Base-by-base conservation (phyloP, 2,888 invertebrate species). In the Kuschelorhynchus macadamiae region DNA sequence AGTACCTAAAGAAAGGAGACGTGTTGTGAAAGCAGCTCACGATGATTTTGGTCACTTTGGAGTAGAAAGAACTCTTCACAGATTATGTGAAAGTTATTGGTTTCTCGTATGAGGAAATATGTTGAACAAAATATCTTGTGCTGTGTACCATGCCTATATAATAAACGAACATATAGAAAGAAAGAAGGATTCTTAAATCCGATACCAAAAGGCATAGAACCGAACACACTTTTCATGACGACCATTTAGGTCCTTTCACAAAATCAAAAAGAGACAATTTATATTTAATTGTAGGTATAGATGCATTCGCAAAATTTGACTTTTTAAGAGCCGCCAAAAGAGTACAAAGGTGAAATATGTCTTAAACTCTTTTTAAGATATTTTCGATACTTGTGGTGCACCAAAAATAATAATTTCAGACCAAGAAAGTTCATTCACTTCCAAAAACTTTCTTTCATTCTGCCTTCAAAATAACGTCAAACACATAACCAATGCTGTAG, bases 341-440 rank as follows among this genome's bases (percentile, higher is more conserved):
- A 39, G 46, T 16, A 74, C 74, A 9, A 71, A 71, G 60, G 69
- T 66, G 4, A 74, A 61, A 63, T 67, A 67, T 53, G 73, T 74
- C 2, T 64, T 72, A 0, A 33, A 71, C 12, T 71, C 53, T 53
- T 46, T 71, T 7, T 55, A 62, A 16, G 60, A 52, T 21, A 52
- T 67, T 36, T 66, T 52, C 50, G 39, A 39, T 1, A 62, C 59
- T n/a, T 73, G 65, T 21, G 79, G 81, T 0, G 70, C 8, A 9
- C 77, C 79, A 75, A 72, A 25, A 55, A 1, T 60, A 76, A 70
- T 82, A n/a, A 77, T 84, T 9, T 76, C 78, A 0, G 83, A 84
- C 62, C 67, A 78, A 25, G 82, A 83, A n/a, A 77, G 79, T 11
- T 74, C 75, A 84, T 81, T 44, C 59, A 84, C 82, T 0, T 77